Evolutionary conservation across 2,797 vertebrate genomes (phyloP).

Genomic region (Erpetoichthys calabaricus): DNA sequence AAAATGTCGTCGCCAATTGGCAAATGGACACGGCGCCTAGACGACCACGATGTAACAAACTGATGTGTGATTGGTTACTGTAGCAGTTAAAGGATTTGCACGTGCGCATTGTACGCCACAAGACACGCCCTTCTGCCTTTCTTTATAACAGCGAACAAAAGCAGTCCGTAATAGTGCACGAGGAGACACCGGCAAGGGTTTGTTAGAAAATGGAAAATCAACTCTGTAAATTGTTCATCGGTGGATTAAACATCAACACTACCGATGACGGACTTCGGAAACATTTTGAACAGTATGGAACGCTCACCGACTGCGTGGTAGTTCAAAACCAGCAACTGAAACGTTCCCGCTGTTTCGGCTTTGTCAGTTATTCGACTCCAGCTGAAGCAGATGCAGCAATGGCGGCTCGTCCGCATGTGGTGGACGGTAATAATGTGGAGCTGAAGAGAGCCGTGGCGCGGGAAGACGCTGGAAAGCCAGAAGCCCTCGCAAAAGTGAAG

Average conservation of each 20-base stretch:
- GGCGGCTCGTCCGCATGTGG: constrained; percentile 79
- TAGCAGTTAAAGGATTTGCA: too few relatives aligned
- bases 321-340: constrained; percentile 64
- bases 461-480: constrained; percentile 86
- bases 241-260: constrained; percentile 67
- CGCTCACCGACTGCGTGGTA: constrained; percentile 67
- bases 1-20: too few relatives aligned
- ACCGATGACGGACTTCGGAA: constrained; percentile 63
- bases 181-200: neutral
- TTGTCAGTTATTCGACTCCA: constrained; percentile 83
- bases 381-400: constrained; percentile 91
- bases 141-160: too few relatives aligned
- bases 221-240: constrained; percentile 87
- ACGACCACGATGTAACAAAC: too few relatives aligned
- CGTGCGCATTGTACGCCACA: too few relatives aligned
- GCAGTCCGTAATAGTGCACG: neutral
- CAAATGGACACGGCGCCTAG: too few relatives aligned
- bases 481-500: constrained; percentile 91
- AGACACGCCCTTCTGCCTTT: too few relatives aligned
- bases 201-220: constrained; percentile 86
- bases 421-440: constrained; percentile 87
- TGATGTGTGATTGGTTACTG: too few relatives aligned
- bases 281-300: constrained; percentile 59
- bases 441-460: constrained; percentile 91
- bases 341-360: constrained; percentile 87